A percentile compares a stretch with the other conserved stretches of the same genome.
Conservation (phyloP, 2,113 vertebrate genomes). For the Cisticola juncidis region DNA sequence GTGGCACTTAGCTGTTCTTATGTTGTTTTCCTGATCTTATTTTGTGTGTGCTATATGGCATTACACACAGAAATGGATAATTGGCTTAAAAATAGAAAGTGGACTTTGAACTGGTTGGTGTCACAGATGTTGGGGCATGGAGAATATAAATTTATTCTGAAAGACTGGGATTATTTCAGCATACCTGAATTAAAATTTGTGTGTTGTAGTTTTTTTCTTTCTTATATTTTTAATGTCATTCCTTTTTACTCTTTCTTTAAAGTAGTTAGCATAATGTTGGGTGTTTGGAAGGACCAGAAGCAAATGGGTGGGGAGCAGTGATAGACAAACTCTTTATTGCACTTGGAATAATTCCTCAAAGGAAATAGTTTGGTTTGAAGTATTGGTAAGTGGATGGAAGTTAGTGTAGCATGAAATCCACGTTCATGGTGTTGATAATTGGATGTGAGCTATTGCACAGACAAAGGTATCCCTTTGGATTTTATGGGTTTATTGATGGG, state of each 20-base stretch:
- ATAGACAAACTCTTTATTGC: not conserved
- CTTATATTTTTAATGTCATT: accelerated
- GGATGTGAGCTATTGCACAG: not conserved
- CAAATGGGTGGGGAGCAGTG: not conserved
- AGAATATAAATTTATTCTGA: not conserved
- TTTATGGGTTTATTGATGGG: slow-evolving; percentile 4
- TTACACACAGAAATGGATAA: not conserved
- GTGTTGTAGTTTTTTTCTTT: accelerated
- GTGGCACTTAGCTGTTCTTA: not conserved
- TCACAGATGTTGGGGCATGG: not conserved
- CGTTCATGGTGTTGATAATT: not conserved
- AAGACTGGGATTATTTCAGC: not conserved
- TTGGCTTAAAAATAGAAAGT: not conserved
- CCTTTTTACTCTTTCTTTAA: not conserved
- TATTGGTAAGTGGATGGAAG: not conserved
- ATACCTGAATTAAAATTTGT: not conserved
- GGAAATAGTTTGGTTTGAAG: not conserved
- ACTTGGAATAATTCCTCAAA: not conserved
- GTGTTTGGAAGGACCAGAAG: not conserved
- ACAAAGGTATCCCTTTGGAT: not conserved
- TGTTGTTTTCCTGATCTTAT: not conserved
- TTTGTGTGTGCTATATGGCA: accelerated
- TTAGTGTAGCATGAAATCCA: not conserved
- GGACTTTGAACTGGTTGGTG: not conserved
- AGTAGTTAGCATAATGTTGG: not conserved